Evolutionary conservation across 2,113 vertebrate genomes (phyloP).

Genomic region (Rhineura floridana): DNA sequence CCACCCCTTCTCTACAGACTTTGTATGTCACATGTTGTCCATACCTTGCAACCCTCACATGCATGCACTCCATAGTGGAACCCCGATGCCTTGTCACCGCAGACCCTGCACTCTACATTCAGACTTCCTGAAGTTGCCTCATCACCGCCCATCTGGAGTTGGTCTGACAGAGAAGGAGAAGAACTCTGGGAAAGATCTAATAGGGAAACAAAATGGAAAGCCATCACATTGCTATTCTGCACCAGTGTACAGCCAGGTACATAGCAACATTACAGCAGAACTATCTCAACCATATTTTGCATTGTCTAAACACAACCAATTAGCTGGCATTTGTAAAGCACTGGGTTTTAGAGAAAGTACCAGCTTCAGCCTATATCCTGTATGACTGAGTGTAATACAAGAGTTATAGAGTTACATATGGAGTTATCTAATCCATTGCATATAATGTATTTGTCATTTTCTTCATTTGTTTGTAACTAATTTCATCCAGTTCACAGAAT

Average conservation of each 20-base stretch:
- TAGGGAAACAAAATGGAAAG: not conserved
- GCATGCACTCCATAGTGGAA: constrained; percentile 98
- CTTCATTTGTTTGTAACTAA: constrained; percentile 23
- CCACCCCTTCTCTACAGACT: not conserved
- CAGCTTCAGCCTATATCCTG: not conserved
- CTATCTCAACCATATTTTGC: not conserved
- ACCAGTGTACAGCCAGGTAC: rapidly evolving
- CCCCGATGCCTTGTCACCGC: constrained; percentile 95
- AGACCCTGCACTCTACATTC: constrained; percentile 94
- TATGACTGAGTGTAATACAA: not conserved
- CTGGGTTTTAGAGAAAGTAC: not conserved
- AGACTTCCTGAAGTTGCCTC: constrained; percentile 79
- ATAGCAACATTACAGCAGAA: not conserved
- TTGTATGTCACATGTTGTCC: not conserved
- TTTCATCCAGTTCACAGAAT: not conserved
- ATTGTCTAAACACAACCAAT: not conserved
- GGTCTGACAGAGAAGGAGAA: constrained; percentile 88
- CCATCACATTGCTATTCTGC: rapidly evolving
- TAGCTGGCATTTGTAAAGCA: not conserved
- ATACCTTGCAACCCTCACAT: constrained; percentile 97
- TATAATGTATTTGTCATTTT: constrained; percentile 1
- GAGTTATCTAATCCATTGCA: not conserved
- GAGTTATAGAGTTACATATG: not conserved
- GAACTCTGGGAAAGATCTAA: constrained; percentile 87
- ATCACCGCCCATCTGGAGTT: constrained; percentile 86